phyloP scores from a whole-genome alignment of 2,888 invertebrate species.

The Lymantria dispar region DNA sequence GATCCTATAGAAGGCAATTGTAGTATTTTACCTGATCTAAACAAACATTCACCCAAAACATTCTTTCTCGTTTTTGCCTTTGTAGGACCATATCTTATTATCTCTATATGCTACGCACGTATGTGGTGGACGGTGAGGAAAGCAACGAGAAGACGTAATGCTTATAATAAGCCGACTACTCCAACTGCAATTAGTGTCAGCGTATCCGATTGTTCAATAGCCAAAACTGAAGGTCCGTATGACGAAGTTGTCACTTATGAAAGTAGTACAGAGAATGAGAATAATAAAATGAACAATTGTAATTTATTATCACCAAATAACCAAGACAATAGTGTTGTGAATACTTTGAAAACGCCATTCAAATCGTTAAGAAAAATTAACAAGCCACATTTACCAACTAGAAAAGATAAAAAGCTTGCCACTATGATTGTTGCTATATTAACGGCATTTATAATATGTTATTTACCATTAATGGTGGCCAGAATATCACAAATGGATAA shows the following conservation, averaged over 20 bases:
- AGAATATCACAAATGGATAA: conserved; percentile 86
- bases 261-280: conserved; percentile 4
- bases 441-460: conserved; percentile 92
- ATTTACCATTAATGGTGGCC: conserved; percentile 93
- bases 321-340: conserved; percentile 30
- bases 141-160: conserved; percentile 77
- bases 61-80: conserved; percentile 91
- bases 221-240: not conserved
- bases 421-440: conserved; percentile 97
- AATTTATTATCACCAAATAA: conserved; percentile 4
- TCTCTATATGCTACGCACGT: conserved; percentile 90
- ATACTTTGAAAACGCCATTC: conserved; percentile 52
- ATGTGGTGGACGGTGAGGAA: conserved; percentile 91
- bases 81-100: conserved; percentile 90
- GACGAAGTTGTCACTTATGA: not conserved
- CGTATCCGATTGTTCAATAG: conserved; percentile 4
- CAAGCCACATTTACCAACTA: conserved; percentile 85
- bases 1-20: conserved; percentile 89
- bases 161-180: conserved; percentile 61
- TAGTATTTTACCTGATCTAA: conserved; percentile 86
- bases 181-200: conserved; percentile 21
- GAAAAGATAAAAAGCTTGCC: conserved; percentile 87
- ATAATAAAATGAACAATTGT: not conserved
- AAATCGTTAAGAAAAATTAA: conserved; percentile 49
- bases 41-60: conserved; percentile 87